These are phyloP conservation scores for Diachasma alloeum DNA, from an alignment of 1,140 invertebrate genomes.

Conservation along the genomic window DNA sequence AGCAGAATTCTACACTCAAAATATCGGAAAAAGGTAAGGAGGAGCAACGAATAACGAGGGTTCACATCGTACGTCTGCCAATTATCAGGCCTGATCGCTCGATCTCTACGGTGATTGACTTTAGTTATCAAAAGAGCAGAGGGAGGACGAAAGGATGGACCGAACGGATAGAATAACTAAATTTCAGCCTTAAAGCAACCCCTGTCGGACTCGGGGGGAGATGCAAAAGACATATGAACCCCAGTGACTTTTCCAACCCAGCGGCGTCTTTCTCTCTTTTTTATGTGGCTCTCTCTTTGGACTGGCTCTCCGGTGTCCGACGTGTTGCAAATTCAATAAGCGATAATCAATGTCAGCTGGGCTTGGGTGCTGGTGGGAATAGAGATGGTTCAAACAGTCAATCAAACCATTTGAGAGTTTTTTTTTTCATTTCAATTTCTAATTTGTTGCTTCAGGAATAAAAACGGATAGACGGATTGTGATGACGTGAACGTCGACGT, in stretches of 20 bases:
- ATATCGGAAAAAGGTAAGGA: neutral
- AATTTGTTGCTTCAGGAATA: too few relatives aligned
- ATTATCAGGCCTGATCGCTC: conserved; percentile 22
- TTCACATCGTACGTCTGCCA: conserved; percentile 23
- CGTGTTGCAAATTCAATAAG: conserved; percentile 61
- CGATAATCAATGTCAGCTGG: conserved; percentile 62
- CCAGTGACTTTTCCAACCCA: conserved; percentile 33
- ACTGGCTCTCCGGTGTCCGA: neutral
- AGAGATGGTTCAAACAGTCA: conserved; percentile 65
- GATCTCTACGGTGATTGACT: conserved; percentile 14
- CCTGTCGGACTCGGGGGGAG: neutral
- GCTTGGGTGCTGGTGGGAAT: conserved; percentile 39
- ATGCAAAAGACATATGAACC: conserved; percentile 1
- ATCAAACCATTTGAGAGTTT: conserved; percentile 36
- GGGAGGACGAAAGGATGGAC: conserved; percentile 17
- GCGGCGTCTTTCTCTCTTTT: neutral
- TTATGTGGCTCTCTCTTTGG: neutral
- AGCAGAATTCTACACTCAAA: neutral
- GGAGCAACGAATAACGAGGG: neutral
- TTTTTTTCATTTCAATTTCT: neutral
- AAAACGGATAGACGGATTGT: too few relatives aligned
- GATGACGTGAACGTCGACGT: too few relatives aligned
- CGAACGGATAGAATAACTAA: conserved; percentile 9
- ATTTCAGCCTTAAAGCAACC: conserved; percentile 23
- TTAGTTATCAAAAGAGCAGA: conserved; percentile 28